Evolutionary conservation across 1,140 invertebrate species (phyloP).

Genomic region (Aleiodes sp.): DNA sequence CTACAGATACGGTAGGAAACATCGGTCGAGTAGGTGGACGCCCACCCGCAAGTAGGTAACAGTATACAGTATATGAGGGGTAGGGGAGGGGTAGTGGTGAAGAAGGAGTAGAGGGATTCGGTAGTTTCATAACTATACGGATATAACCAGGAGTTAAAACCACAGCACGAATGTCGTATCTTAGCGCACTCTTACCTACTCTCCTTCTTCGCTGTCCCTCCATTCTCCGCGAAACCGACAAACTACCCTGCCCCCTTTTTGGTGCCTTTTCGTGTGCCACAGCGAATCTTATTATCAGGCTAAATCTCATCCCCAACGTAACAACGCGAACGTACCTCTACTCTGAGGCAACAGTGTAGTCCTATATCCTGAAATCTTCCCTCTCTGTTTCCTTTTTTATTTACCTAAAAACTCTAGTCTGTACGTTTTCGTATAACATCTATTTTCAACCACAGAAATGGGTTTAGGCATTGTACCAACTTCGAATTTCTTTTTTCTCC

Average conservation of each 20-base stretch:
- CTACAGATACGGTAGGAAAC: neutral
- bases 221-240: too few species aligned
- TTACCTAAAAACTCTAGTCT: slow-evolving; percentile 26
- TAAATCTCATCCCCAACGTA: slow-evolving; percentile 60
- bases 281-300: slow-evolving; percentile 63
- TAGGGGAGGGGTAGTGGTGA: neutral
- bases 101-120: neutral
- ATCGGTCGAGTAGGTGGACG: slow-evolving; percentile 1
- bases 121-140: slow-evolving; percentile 58
- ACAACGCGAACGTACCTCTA: slow-evolving; percentile 51
- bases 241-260: slow-evolving; percentile 35
- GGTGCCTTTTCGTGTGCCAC: slow-evolving; percentile 27
- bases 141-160: slow-evolving; percentile 67
- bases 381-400: slow-evolving; percentile 28
- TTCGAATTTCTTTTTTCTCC: too few species aligned
- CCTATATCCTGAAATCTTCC: slow-evolving; percentile 13
- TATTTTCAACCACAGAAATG: slow-evolving; percentile 23
- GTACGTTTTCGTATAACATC: slow-evolving; percentile 43
- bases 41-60: neutral
- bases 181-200: slow-evolving; percentile 49
- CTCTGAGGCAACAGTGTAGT: slow-evolving; percentile 25
- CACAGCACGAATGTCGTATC: slow-evolving; percentile 65
- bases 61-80: neutral
- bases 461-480: too few species aligned
- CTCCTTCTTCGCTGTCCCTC: slow-evolving; percentile 37